phyloP scores from a whole-genome alignment of 2,888 invertebrate species.

The Drosophila percnosoma region DNA sequence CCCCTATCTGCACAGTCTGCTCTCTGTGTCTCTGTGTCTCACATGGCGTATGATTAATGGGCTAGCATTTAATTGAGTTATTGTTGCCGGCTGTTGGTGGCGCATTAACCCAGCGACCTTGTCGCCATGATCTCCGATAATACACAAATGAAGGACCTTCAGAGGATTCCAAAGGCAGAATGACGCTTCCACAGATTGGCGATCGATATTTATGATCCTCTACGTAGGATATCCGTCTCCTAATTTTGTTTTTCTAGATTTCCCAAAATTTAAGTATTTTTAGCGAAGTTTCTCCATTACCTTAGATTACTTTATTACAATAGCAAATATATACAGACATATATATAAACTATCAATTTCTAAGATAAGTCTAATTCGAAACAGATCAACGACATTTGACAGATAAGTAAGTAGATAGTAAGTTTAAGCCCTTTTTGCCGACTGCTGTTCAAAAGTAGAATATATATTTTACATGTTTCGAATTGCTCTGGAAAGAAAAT shows the following conservation, averaged over 20 bases:
- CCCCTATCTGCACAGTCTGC: not conserved
- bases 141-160: constrained; percentile 26
- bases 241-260: not conserved
- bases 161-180: not conserved
- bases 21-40: constrained; percentile 24
- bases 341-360: not conserved
- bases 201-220: not conserved
- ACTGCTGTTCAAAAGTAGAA: not conserved
- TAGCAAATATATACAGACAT: not conserved
- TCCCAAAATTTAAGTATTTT: not conserved
- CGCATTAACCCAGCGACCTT: constrained; percentile 77
- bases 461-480: constrained; percentile 2
- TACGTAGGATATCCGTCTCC: not conserved
- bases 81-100: constrained; percentile 58
- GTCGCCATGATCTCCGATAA: constrained; percentile 54
- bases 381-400: not conserved
- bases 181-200: not conserved
- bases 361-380: not conserved
- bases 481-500: constrained; percentile 1
- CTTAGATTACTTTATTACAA: not conserved
- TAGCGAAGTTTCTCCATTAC: not conserved
- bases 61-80: constrained; percentile 77
- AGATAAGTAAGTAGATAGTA: not conserved
- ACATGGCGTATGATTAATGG: constrained; percentile 80
- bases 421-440: not conserved